Evolutionary conservation across 2,113 vertebrate species (phyloP), one percentile per base, ranked within the genome.

Genomic region (Dasypus novemcinctus): DNA sequence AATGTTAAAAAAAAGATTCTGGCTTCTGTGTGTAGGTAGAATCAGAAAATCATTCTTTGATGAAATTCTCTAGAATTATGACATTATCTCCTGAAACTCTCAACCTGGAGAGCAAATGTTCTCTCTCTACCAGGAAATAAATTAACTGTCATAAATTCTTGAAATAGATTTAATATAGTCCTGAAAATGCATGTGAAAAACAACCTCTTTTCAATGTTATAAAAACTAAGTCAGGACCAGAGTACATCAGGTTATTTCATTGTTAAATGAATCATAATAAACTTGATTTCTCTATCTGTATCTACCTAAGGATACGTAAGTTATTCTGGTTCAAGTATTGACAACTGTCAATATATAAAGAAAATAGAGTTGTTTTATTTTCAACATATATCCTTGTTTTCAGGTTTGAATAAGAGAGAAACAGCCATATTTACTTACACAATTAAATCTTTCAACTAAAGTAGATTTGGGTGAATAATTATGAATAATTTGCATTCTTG

Each of bases 51-150:
- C 27, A 41, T 93, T 75, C 18, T 93, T 46, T 21, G 23, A 41
- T 89, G 57, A 88, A 94, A 87, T 87, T 75, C 59, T 88, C 64
- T 95, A n/a, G 46, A 66, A 76, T 95, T 89, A 93, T 18, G 21
- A 36, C 27, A 33, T 72, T 71, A 36, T 80, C 12, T 46, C 64
- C 36, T 75, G 36, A 93, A 91, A 79, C 46, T 68, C 63, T 94
- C 23, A 41, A 46, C 21, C 25, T 41, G 76, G 59, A 69, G 43
- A 93, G 46, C 43, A 79, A 86, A 90, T 90, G 85, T 96, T 85
- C 84, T 94, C 43, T 71, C 12, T 95, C 57, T 93, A 86, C 75
- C 64, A 91, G 90, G 95, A 96, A 94, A 87, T 79, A 41, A 91
- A 83, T 90, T 85, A 94, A 72, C 90, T 69, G 13, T n/a, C 71